These are phyloP conservation scores for Leptothorax acervorum DNA, from an alignment of 2,888 invertebrate species.

Conservation along the genomic window DNA sequence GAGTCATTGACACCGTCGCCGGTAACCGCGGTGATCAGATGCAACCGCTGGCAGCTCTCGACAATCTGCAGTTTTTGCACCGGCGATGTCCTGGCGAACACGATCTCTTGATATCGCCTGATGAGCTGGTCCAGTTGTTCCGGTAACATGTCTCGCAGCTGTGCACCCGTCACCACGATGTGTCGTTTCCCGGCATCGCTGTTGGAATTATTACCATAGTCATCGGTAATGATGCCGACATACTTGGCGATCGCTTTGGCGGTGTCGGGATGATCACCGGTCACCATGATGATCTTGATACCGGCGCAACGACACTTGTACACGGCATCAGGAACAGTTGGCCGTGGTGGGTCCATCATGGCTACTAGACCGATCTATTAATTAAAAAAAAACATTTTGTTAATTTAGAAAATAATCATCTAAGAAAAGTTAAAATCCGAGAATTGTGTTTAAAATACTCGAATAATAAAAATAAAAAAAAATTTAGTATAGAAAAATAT, in stretches of 20 bases:
- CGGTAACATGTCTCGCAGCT: conserved; percentile 71
- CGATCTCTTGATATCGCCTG: conserved; percentile 89
- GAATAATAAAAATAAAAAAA: background rate
- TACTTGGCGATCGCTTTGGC: conserved; percentile 92
- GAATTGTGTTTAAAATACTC: background rate
- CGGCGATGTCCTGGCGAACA: conserved; percentile 91
- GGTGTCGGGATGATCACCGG: conserved; percentile 93
- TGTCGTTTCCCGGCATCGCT: conserved; percentile 70
- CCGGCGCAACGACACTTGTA: conserved; percentile 91
- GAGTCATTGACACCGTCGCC: conserved; percentile 99
- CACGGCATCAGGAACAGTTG: conserved; percentile 89
- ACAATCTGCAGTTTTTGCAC: conserved; percentile 90
- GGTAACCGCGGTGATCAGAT: conserved; percentile 86
- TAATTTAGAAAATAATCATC: background rate
- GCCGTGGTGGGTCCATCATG: conserved; percentile 89
- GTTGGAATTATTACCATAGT: background rate
- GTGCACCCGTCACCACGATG: conserved; percentile 83
- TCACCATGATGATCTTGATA: conserved; percentile 93
- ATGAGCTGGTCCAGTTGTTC: conserved; percentile 88
- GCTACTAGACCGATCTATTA: conserved; percentile 87
- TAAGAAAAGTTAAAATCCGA: background rate
- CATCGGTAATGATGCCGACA: conserved; percentile 89
- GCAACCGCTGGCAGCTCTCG: conserved; percentile 92
- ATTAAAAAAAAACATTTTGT: background rate
- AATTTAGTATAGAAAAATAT: background rate